Conservation (phyloP, 2,888 invertebrate species). For the Alentia gelatinosa region DNA sequence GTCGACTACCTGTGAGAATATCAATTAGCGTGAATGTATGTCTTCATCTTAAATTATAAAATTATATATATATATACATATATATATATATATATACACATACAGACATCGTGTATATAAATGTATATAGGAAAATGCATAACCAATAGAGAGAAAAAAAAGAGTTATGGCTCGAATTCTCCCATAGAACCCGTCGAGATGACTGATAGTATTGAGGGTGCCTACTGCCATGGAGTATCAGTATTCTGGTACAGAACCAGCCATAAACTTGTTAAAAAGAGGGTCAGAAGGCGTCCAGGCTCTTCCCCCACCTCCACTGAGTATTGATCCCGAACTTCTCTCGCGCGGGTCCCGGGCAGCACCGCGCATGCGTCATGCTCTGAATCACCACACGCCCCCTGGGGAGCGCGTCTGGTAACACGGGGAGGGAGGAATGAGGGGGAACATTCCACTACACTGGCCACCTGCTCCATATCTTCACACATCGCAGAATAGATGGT, state of each 20-base stretch:
- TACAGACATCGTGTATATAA: background rate
- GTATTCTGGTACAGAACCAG: background rate
- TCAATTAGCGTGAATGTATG: no score
- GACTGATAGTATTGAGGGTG: background rate
- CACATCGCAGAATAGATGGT: background rate
- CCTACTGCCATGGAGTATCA: background rate
- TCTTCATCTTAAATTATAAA: background rate
- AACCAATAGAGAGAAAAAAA: background rate
- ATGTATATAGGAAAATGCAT: background rate
- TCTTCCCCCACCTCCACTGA: background rate
- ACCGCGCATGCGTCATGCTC: constrained; percentile 8
- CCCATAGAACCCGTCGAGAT: no score
- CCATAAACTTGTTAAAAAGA: background rate
- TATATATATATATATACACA: background rate
- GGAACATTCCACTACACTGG: background rate
- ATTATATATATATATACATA: background rate
- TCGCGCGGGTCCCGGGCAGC: background rate
- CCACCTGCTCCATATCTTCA: background rate
- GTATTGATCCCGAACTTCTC: background rate
- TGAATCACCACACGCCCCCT: constrained; percentile 1
- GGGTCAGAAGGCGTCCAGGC: background rate
- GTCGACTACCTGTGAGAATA: no score
- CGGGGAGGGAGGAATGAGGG: background rate
- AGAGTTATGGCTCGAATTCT: no score
- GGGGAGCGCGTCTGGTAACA: background rate